Conservation (phyloP, 2,888 invertebrate species). For the Acanthopleura granulata region DNA sequence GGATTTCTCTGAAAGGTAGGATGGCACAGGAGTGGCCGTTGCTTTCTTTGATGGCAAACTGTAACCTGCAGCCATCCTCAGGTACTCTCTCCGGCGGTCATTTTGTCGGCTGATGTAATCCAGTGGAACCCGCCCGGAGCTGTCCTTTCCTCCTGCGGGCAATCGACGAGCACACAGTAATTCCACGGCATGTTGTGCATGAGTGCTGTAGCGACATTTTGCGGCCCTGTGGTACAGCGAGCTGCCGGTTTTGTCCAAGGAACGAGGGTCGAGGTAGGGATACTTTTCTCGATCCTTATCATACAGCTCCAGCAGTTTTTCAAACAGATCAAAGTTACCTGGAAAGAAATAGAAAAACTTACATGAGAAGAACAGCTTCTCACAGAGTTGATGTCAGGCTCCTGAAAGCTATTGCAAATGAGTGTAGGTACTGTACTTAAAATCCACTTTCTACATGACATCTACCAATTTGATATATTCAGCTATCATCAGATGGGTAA, state of each 20-base stretch:
- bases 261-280: conserved; percentile 38
- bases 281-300: conserved; percentile 36
- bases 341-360: conserved; percentile 13
- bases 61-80: conserved; percentile 23
- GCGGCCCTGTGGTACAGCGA: conserved; percentile 43
- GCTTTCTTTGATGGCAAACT: no score
- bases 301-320: conserved; percentile 40
- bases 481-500: no score
- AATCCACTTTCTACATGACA: no score
- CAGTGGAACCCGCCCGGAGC: conserved; percentile 44
- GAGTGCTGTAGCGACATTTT: conserved; percentile 35
- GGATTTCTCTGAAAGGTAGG: no score
- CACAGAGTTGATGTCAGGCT: not conserved
- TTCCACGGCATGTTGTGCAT: conserved; percentile 42
- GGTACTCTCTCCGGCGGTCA: conserved; percentile 44
- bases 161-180: conserved; percentile 43
- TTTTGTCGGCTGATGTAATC: conserved; percentile 42
- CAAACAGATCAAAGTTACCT: conserved; percentile 41
- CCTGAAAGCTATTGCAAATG: no score
- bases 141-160: conserved; percentile 40
- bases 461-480: no score
- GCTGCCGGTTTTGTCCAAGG: conserved; percentile 36
- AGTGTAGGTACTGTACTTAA: no score
- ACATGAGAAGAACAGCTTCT: no score
- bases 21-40: no score